phyloP scores from a whole-genome alignment of 2,888 invertebrate species.

The Piscicola geometra region DNA sequence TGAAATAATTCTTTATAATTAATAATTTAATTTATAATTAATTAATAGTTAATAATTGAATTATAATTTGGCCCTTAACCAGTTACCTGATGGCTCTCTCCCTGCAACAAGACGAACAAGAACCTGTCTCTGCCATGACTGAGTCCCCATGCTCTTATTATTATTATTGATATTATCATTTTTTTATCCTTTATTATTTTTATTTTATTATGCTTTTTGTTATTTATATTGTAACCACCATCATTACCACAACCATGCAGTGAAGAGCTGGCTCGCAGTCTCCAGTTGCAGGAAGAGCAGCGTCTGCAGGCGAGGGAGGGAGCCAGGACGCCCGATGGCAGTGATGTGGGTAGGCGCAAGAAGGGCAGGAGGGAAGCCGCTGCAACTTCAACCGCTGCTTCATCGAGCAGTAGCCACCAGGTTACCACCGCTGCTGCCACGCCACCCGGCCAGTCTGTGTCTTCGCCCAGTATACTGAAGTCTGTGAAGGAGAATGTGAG shows the following conservation, averaged over 20 bases:
- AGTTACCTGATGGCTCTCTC: constrained; percentile 59
- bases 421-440: neutral
- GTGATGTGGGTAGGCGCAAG: neutral
- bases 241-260: neutral
- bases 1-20: no score
- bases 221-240: no score
- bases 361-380: neutral
- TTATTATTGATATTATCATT: no score
- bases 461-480: neutral
- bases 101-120: constrained; percentile 57
- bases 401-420: neutral
- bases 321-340: neutral
- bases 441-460: no score
- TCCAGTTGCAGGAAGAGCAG: constrained; percentile 6
- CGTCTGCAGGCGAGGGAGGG: neutral
- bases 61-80: no score
- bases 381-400: no score
- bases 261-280: neutral
- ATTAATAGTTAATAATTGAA: no score
- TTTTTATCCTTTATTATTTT: no score
- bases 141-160: no score
- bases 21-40: no score
- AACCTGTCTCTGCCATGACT: no score
- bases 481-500: neutral
- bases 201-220: no score